phyloP scores from a whole-genome alignment of 2,888 invertebrate species.

The Perithous albicinctus region DNA sequence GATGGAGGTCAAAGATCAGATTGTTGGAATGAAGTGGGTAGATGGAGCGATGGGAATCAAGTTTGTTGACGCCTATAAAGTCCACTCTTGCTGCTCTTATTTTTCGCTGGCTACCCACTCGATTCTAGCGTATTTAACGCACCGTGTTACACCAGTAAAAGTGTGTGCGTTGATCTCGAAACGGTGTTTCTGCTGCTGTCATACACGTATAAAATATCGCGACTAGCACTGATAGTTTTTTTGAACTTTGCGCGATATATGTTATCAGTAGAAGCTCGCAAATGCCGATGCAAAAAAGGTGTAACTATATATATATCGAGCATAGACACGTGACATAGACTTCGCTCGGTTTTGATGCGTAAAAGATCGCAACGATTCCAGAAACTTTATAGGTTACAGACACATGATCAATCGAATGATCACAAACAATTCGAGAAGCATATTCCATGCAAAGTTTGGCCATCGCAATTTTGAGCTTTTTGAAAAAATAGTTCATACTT shows the following conservation, averaged over 20 bases:
- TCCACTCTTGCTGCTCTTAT: constrained; percentile 6
- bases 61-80: constrained; percentile 9
- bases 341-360: not conserved
- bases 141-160: not conserved
- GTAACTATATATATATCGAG: not conserved
- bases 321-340: not conserved
- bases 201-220: too few species aligned
- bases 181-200: too few species aligned
- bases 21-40: not conserved
- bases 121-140: not conserved
- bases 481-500: too few species aligned
- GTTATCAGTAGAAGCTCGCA: not conserved
- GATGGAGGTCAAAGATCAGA: not conserved
- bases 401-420: too few species aligned
- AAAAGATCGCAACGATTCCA: not conserved
- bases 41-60: constrained; percentile 6
- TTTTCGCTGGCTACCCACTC: constrained; percentile 3
- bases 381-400: not conserved
- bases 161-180: not conserved
- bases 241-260: not conserved
- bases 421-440: too few species aligned
- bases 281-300: not conserved
- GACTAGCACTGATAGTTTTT: too few species aligned
- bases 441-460: too few species aligned
- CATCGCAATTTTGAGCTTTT: too few species aligned